Percentiles rank a stretch among this genome's conserved stretches.
Conservation (phyloP, 2,113 vertebrate genomes). For the Tupaia tana region DNA sequence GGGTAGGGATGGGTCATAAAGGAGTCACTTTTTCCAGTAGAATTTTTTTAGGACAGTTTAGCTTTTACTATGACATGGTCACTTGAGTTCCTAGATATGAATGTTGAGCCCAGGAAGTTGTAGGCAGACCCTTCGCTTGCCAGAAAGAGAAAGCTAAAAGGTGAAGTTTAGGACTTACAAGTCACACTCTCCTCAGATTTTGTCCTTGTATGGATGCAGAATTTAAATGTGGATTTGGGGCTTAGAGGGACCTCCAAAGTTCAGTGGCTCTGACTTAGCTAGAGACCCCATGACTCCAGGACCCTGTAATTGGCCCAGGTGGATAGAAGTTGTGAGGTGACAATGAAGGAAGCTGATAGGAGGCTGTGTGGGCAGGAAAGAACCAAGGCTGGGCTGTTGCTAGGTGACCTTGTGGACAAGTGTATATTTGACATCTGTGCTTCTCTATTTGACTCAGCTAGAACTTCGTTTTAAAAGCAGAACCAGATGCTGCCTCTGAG, state of each 20-base stretch:
- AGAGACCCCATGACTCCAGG: neutral
- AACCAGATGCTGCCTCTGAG: constrained; percentile 77
- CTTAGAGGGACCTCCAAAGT: neutral
- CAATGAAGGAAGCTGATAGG: constrained; percentile 34
- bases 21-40: neutral
- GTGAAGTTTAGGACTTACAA: neutral
- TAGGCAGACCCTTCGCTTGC: neutral
- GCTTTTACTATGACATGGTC: neutral
- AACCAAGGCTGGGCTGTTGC: neutral
- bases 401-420: constrained; percentile 36
- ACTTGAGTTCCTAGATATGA: neutral
- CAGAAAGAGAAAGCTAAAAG: neutral
- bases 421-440: constrained; percentile 5
- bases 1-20: neutral
- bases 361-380: neutral
- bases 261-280: constrained; percentile 31
- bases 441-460: constrained; percentile 51
- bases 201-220: neutral
- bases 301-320: neutral
- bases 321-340: neutral
- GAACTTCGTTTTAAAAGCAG: constrained; percentile 64
- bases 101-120: neutral
- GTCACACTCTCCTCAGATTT: neutral
- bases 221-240: constrained; percentile 46
- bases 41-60: neutral